Evolutionary conservation across 2,113 vertebrate species (phyloP).

Genomic region (Pantherophis guttatus): DNA sequence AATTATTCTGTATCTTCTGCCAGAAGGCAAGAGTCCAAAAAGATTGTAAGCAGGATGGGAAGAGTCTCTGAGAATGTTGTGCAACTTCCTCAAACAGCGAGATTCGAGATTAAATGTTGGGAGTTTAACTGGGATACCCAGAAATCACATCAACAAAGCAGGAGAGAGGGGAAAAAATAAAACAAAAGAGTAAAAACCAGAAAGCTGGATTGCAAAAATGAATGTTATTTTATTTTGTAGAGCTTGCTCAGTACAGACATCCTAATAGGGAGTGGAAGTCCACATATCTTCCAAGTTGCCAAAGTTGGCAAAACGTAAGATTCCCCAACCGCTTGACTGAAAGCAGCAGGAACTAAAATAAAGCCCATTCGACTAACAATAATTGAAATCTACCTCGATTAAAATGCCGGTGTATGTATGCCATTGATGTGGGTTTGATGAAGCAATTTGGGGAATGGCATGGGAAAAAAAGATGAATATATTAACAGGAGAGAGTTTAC

Average conservation of each 20-base stretch:
- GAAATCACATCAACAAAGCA: background rate
- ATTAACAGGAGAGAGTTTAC: background rate
- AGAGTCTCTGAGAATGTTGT: no score
- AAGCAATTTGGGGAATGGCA: background rate
- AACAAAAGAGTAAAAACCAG: background rate
- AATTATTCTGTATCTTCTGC: no score
- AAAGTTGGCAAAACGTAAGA: background rate
- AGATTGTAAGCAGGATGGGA: no score
- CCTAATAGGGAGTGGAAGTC: background rate
- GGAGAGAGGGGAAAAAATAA: background rate
- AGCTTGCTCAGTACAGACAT: background rate
- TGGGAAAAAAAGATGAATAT: background rate
- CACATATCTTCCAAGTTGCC: background rate
- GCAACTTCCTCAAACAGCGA: no score
- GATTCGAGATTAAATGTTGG: no score
- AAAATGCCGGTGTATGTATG: background rate
- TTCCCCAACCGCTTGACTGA: background rate
- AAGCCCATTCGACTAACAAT: background rate
- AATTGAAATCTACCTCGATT: background rate
- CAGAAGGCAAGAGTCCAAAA: no score
- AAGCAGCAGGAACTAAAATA: background rate
- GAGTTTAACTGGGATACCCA: background rate
- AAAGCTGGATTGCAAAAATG: background rate
- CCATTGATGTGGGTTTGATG: background rate
- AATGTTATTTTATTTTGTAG: background rate